Conservation (phyloP, 2,797 vertebrate species). For the Gadopsis bispinosus region DNA sequence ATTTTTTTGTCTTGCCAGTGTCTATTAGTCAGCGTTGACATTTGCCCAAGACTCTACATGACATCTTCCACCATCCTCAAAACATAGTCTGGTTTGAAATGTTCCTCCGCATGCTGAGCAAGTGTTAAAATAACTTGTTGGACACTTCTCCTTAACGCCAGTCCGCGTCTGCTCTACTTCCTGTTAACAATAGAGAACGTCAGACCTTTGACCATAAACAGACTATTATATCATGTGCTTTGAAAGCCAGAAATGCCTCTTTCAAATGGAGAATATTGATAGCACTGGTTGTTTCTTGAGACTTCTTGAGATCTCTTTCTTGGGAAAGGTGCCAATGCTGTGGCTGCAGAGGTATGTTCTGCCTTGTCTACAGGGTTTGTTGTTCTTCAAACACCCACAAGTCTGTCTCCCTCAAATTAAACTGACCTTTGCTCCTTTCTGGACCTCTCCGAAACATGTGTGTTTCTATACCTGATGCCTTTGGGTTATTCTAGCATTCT, state of each 20-base stretch:
- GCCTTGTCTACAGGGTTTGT: slow-evolving; percentile 52
- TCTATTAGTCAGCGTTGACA: too few species aligned
- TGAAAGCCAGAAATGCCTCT: slow-evolving; percentile 51
- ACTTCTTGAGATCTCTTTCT: slow-evolving; percentile 23
- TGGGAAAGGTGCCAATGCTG: slow-evolving; percentile 23
- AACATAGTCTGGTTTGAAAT: too few species aligned
- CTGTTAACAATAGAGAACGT: slow-evolving; percentile 55
- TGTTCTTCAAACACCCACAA: slow-evolving; percentile 60
- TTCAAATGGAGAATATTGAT: slow-evolving; percentile 65
- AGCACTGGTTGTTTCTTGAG: slow-evolving; percentile 45
- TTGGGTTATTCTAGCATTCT: slow-evolving; percentile 15
- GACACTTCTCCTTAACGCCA: too few species aligned
- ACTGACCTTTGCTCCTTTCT: slow-evolving; percentile 53
- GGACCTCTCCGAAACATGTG: slow-evolving; percentile 26
- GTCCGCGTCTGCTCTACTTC: too few species aligned
- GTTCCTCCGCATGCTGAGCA: too few species aligned
- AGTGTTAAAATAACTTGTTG: too few species aligned
- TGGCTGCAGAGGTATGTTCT: slow-evolving; percentile 35
- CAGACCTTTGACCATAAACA: slow-evolving; percentile 27
- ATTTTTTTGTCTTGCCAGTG: too few species aligned
- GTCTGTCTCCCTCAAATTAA: slow-evolving; percentile 47
- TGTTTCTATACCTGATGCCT: slow-evolving; percentile 22
- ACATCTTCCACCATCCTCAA: too few species aligned
- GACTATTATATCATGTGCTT: slow-evolving; percentile 49
- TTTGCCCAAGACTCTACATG: too few species aligned